These are phyloP conservation scores for Microplitis demolitor DNA, from an alignment of 1,140 invertebrate species.

Conservation along the genomic window DNA sequence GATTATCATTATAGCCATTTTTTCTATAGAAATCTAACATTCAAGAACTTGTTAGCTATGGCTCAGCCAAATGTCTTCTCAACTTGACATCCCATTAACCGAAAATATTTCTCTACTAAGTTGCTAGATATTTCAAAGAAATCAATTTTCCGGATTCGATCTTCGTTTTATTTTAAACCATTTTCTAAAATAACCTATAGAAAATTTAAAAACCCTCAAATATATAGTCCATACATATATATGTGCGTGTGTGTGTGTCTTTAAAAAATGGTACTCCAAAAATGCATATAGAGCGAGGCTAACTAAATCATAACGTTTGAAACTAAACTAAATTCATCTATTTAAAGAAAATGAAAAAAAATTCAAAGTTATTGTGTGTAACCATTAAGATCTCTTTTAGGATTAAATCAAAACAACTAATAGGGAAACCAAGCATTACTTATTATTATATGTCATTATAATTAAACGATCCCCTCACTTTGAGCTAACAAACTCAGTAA, in stretches of 20 bases:
- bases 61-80: no score
- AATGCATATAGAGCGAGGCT: slow-evolving; percentile 57
- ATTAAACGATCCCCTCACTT: neutral
- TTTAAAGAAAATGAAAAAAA: slow-evolving; percentile 43
- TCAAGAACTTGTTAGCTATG: no score
- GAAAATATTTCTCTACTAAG: no score
- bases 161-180: no score
- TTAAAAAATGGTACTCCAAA: slow-evolving; percentile 50
- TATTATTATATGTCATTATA: slow-evolving; percentile 57
- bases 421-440: slow-evolving; percentile 48
- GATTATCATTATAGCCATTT: no score
- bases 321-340: slow-evolving; percentile 57
- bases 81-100: no score
- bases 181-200: no score
- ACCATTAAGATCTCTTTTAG: slow-evolving; percentile 55
- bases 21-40: no score
- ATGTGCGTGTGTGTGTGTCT: no score
- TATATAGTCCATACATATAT: slow-evolving; percentile 32
- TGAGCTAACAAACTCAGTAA: neutral
- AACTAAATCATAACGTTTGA: slow-evolving; percentile 59
- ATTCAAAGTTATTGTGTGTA: slow-evolving; percentile 55
- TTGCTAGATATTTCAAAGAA: no score
- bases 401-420: slow-evolving; percentile 42
- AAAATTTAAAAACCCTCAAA: slow-evolving; percentile 48
- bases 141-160: no score